A percentile compares a stretch with the other conserved stretches of the same genome.
Evolutionary conservation across 2,113 vertebrate species (phyloP).

Genomic region (Xyrauchen texanus): DNA sequence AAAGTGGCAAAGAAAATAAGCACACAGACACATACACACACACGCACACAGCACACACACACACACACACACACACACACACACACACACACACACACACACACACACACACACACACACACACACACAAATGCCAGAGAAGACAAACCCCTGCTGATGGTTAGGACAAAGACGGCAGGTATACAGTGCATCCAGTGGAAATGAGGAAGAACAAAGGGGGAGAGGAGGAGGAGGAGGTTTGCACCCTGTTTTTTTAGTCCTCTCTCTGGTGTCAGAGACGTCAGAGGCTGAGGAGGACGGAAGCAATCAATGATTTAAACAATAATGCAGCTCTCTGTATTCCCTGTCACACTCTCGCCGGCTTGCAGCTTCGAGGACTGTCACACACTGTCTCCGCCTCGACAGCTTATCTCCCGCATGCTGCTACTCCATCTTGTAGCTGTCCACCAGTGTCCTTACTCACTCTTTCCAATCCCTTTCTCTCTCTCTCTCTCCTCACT

Average conservation of each 20-base stretch:
- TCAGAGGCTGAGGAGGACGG: constrained; percentile 56
- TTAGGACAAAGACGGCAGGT: constrained; percentile 49
- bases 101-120: no score
- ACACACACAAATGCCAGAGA: background rate
- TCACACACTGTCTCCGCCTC: constrained; percentile 64
- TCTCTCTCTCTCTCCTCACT: constrained; percentile 1
- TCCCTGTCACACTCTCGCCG: constrained; percentile 77
- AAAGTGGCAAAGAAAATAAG: no score
- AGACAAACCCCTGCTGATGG: constrained; percentile 29
- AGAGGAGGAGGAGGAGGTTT: constrained; percentile 42
- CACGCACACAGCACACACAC: no score
- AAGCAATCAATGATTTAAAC: constrained; percentile 81
- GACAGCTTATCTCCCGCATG: constrained; percentile 67
- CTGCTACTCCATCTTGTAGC: constrained; percentile 67
- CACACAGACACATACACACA: no score
- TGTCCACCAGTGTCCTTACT: constrained; percentile 56
- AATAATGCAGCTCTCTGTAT: constrained; percentile 81
- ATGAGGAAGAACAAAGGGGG: constrained; percentile 57
- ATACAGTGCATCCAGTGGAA: constrained; percentile 53
- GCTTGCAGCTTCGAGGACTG: constrained; percentile 64
- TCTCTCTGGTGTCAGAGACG: constrained; percentile 58
- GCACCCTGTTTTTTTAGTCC: constrained; percentile 41
- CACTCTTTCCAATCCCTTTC: background rate
- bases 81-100: no score
- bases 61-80: no score